Base-by-base conservation (phyloP, 2,113 vertebrate genomes). In the Tragelaphus strepsiceros region DNA sequence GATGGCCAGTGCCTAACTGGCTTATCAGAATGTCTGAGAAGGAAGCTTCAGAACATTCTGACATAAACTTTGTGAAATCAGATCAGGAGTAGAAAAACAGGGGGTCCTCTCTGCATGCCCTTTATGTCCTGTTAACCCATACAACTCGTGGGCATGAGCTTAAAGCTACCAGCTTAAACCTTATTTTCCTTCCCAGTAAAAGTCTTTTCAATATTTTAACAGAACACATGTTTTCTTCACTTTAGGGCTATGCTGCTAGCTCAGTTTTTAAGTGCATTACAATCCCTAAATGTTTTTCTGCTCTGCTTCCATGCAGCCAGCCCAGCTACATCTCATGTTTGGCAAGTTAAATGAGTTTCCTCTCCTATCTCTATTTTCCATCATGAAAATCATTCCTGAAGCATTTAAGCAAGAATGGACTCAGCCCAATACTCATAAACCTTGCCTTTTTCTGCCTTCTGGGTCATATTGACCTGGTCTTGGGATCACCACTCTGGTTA, bases 281-380 rank as follows among this genome's bases (percentile, higher is more conserved):
- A 71, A 94, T 32, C 67, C 96, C 26, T 94, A 32, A 91, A 35
- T 87, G 67, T 58, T 94, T 97, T 94, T 90, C 85, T 80, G 17
- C 26, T 15, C 3, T 84, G 39, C 35, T 89, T 87, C 58, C 89
- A 80, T 46, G 92, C 5, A 97, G 62, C 77, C 89, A 89, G 62
- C 24, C 54, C 89, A 84, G 91, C 49, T 53, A 84, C 67, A 49
- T 67, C 62, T 95, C 81, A 58, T 94, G 88, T 96, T 93, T 96
- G 93, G 71, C 91, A 71, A 91, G 78, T 94, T 98, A 91, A 97
- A 91, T 94, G 96, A 92, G 39, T 77, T 96, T 97, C 78, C 71
- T 93, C 43, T 93, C 78, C 59, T 93, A 91, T 98, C 96, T 96
- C 80, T 96, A 62, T 91, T 97, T 97, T 58, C 87, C 30, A 96